These are phyloP conservation scores for Plecturocebus donacophilus DNA, from an alignment of 2,113 vertebrate species.

Conservation along the genomic window DNA sequence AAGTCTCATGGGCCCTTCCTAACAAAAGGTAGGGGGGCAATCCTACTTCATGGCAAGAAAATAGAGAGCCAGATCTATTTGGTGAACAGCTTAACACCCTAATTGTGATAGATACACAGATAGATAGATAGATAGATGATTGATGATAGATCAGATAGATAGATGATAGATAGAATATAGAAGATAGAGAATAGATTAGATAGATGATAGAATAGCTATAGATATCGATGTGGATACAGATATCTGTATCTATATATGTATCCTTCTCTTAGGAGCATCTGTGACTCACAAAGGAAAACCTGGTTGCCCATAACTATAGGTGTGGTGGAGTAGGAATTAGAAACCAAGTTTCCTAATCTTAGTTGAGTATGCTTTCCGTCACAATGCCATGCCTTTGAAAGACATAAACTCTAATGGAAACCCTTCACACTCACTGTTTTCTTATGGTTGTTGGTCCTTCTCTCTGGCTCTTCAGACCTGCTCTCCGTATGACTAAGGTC, in stretches of 20 bases:
- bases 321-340: background rate
- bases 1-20: background rate
- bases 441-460: accelerated
- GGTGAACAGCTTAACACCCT: background rate
- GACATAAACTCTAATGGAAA: background rate
- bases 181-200: no score
- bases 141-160: background rate
- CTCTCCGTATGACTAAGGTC: background rate
- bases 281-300: background rate
- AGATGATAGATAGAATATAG: background rate
- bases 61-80: background rate
- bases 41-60: background rate
- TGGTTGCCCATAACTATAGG: background rate
- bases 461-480: background rate
- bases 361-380: accelerated
- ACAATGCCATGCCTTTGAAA: background rate
- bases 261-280: background rate
- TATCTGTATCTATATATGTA: background rate
- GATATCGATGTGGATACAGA: no score
- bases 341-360: background rate
- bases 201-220: background rate
- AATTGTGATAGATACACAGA: background rate
- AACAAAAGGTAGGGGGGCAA: background rate
- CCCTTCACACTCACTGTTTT: accelerated
- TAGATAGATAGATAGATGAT: background rate